Conservation (phyloP, 2,888 invertebrate genomes). For the Gnatocerus cornutus region DNA sequence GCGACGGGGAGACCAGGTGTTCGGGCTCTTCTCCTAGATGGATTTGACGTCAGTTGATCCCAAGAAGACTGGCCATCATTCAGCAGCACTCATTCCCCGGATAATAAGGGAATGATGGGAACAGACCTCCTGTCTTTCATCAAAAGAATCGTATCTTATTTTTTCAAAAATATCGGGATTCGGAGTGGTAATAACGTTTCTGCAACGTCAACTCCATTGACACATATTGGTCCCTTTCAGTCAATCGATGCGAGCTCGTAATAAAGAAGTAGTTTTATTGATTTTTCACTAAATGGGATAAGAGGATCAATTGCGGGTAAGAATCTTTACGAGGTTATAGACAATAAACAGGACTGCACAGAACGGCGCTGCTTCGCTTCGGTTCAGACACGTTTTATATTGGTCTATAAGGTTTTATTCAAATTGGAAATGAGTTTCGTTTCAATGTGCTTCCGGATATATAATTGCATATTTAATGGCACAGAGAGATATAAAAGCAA, state of each 20-base stretch:
- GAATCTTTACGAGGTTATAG: constrained; percentile 36
- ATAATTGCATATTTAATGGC: constrained; percentile 52
- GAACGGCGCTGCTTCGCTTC: constrained; percentile 24
- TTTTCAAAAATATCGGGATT: constrained; percentile 32
- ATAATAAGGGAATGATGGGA: constrained; percentile 42
- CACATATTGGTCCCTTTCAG: constrained; percentile 33
- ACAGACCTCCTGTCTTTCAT: constrained; percentile 42
- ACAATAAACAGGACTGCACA: constrained; percentile 43
- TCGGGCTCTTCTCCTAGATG: constrained; percentile 48
- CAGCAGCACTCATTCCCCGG: constrained; percentile 37
- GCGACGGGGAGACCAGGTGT: constrained; percentile 52
- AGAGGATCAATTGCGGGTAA: constrained; percentile 26
- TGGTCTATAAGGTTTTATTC: constrained; percentile 50
- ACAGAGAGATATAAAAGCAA: constrained; percentile 45
- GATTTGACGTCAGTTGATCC: constrained; percentile 52
- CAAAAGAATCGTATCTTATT: constrained; percentile 28
- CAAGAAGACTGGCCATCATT: constrained; percentile 48
- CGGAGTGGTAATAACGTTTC: constrained; percentile 35
- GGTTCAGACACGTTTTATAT: constrained; percentile 48
- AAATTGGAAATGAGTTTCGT: constrained; percentile 50
- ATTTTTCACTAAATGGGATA: constrained; percentile 23
- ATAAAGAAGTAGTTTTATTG: constrained; percentile 27
- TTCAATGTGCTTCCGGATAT: constrained; percentile 47
- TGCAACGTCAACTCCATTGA: constrained; percentile 38
- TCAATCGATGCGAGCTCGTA: constrained; percentile 6